Base-by-base conservation (phyloP, 2,797 vertebrate species). In the Rhadinocentrus ornatus region DNA sequence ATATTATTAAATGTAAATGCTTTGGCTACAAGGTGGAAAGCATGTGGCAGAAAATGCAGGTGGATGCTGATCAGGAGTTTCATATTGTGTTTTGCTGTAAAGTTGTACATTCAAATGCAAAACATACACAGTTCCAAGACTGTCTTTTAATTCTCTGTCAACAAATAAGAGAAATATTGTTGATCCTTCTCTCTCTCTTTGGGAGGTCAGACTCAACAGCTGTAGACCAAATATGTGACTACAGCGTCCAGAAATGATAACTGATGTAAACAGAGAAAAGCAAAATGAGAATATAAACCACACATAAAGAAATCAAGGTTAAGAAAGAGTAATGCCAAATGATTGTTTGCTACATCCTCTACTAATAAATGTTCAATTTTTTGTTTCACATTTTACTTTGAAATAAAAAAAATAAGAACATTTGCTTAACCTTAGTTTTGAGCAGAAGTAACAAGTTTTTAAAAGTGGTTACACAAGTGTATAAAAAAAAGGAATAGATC, bases 1-100 rank as follows among this genome's bases (percentile, higher is more conserved):
- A 77, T 67, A 60, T 73, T 74, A 77, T 84, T 58, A 62, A 73
- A 81, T 48, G 71, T 34, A 63, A 82, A 5, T 32, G 71, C 24
- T 71, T 50, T 55, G 44, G 32, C 20, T 32, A 22, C 27, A 55
- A 7, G 10, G 59, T 32, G 66, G 27, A 58, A 55, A 29, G 55
- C 24, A 24, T 12, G 39, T 55, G 22, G 20, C 53, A 62, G 56
- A 50, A 27, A 6, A 48, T 35, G 37, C 39, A 55, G 11, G 15
- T 7, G 48, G 54, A 27, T 31, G 52, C 22, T 37, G 54, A 63
- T 35, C 7, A 26, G 39, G n/a, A 37, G 16, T 67, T 34, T 31
- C 20, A 2, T 32, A 18, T 67, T 73, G 72, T 53, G 31, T 59
- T 22, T 15, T 16, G 20, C 16, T 55, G 50, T 39, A 27, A 77